phyloP scores from a whole-genome alignment of 1,140 invertebrate genomes.

The Drosophila ambigua region DNA sequence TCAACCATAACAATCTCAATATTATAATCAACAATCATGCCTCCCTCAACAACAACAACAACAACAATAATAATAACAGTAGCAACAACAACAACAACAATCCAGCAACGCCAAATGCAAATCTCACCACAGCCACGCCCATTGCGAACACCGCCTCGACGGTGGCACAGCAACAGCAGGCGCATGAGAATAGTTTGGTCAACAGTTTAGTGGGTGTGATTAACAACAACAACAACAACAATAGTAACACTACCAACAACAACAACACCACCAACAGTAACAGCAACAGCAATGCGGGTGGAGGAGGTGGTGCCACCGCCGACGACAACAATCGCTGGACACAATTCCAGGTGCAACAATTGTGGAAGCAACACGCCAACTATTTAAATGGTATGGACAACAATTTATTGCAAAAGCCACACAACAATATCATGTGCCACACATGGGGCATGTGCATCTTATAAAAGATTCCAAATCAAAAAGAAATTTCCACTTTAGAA shows the following conservation, averaged over 20 bases:
- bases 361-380: constrained; percentile 84
- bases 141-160: constrained; percentile 61
- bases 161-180: constrained; percentile 62
- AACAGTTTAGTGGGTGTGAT: constrained; percentile 77
- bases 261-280: constrained; percentile 54
- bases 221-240: constrained; percentile 49
- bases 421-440: not conserved
- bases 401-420: not conserved
- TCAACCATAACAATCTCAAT: constrained; percentile 76
- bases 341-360: constrained; percentile 83
- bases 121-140: constrained; percentile 60
- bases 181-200: constrained; percentile 75
- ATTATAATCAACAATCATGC: constrained; percentile 67
- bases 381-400: constrained; percentile 81
- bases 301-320: constrained; percentile 15
- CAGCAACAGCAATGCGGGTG: constrained; percentile 31
- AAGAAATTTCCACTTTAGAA: no score
- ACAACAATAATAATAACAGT: constrained; percentile 43
- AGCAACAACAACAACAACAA: constrained; percentile 73
- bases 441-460: no score
- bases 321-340: constrained; percentile 83
- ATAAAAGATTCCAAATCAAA: no score
- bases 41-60: constrained; percentile 64
- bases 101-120: constrained; percentile 80
- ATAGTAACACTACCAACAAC: constrained; percentile 37